These are phyloP conservation scores for Lagocephalus sceleratus DNA, from an alignment of 2,797 vertebrate genomes.

Conservation along the genomic window DNA sequence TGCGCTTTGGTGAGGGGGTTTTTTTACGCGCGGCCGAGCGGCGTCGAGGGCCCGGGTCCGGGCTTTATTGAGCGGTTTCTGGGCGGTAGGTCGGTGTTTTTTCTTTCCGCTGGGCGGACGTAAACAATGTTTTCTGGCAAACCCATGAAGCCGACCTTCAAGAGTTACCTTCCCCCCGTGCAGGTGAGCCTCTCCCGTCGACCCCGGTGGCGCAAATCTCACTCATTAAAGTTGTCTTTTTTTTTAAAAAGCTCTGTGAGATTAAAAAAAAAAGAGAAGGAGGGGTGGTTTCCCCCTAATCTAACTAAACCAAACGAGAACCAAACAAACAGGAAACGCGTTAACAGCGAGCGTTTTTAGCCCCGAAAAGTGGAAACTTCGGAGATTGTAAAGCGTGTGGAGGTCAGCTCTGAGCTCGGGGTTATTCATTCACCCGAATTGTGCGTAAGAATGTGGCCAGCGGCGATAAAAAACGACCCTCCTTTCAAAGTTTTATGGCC, in stretches of 20 bases:
- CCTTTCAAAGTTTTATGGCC: too few relatives aligned
- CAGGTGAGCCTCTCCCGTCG: conserved; percentile 74
- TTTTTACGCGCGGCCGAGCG: conserved; percentile 25
- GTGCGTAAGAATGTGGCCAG: neutral
- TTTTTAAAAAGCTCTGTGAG: too few relatives aligned
- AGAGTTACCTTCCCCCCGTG: conserved; percentile 86
- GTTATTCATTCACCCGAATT: conserved; percentile 34
- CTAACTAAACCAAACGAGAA: too few relatives aligned
- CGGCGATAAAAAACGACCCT: conserved; percentile 1
- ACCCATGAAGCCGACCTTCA: conserved; percentile 86
- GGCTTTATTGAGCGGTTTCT: conserved; percentile 31
- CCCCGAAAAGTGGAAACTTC: too few relatives aligned
- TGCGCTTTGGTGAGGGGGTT: conserved; percentile 33
- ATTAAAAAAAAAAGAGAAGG: too few relatives aligned
- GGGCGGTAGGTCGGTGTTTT: conserved; percentile 14
- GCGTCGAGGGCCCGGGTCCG: conserved; percentile 20
- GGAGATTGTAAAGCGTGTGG: conserved; percentile 8
- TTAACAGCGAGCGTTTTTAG: too few relatives aligned
- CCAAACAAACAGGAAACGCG: too few relatives aligned
- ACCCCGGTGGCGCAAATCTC: neutral
- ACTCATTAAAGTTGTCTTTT: too few relatives aligned
- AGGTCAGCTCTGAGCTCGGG: conserved; percentile 3
- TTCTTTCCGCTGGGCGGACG: conserved; percentile 39
- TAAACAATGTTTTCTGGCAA: conserved; percentile 86
- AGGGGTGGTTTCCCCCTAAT: too few relatives aligned